Conservation (phyloP, 37 sponge, comb jelly and placozoan genomes). For the Mnemiopsis leidyi region DNA sequence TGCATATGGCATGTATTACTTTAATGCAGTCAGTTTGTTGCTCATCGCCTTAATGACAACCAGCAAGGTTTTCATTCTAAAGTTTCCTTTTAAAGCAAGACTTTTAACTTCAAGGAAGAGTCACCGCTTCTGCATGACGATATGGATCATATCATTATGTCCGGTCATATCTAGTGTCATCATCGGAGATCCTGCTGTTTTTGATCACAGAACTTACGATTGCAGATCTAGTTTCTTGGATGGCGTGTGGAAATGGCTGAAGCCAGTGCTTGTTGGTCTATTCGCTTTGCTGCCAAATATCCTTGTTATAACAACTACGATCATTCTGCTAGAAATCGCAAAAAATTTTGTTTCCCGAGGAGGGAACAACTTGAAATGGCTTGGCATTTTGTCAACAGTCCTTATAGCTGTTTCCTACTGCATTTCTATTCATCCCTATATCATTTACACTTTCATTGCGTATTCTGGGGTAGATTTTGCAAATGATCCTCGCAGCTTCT, state of each 20-base stretch:
- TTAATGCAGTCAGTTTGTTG: too few relatives aligned
- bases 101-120: background rate
- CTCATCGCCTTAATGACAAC: too few relatives aligned
- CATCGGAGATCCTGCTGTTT: background rate
- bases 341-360: background rate
- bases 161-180: background rate
- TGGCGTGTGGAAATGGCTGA: background rate
- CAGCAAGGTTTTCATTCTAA: too few relatives aligned
- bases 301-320: background rate
- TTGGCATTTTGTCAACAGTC: background rate
- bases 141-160: background rate
- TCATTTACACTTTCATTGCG: conserved; percentile 8
- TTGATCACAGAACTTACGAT: conserved; percentile 1
- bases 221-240: background rate
- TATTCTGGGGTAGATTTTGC: too few relatives aligned
- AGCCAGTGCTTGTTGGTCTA: background rate
- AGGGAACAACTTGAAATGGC: background rate
- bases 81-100: too few relatives aligned
- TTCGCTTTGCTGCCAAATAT: background rate
- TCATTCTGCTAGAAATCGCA: background rate
- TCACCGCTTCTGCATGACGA: background rate
- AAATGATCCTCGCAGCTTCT: too few relatives aligned
- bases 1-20: too few relatives aligned
- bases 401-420: background rate
- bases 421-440: background rate